Percentiles rank a stretch among this genome's conserved stretches.
Evolutionary conservation across 2,113 vertebrate genomes (phyloP).

Genomic region (Tupaia chinensis): DNA sequence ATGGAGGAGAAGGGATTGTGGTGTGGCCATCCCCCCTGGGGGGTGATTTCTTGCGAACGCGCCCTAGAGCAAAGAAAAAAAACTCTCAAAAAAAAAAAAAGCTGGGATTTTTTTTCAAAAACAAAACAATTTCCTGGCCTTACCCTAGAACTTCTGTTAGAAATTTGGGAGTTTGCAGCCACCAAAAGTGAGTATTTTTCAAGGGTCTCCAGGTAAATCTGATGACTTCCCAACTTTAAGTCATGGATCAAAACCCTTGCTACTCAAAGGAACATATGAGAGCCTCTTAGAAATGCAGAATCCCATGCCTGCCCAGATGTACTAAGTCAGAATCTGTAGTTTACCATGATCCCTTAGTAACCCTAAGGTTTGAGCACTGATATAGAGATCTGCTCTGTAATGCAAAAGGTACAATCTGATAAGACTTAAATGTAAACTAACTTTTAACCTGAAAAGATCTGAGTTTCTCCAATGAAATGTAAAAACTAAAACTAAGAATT

Average conservation of each 20-base stretch:
- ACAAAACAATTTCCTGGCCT: not conserved
- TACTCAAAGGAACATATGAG: not conserved
- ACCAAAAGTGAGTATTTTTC: not conserved
- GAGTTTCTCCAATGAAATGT: conserved; percentile 10
- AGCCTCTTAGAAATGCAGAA: not conserved
- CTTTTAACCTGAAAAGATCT: not conserved
- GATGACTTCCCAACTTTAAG: not conserved
- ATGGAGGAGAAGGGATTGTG: no score
- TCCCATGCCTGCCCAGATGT: not conserved
- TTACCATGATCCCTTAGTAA: not conserved
- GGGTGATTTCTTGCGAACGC: no score
- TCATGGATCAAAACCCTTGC: not conserved
- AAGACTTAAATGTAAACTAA: conserved; percentile 10
- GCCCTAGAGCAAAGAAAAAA: no score
- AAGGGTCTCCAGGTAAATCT: not conserved
- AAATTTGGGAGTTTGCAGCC: not conserved
- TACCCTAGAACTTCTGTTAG: not conserved
- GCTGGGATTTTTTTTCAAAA: not conserved
- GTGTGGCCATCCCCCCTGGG: no score
- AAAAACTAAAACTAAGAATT: not conserved
- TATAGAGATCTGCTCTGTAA: not conserved
- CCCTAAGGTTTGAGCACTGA: not conserved
- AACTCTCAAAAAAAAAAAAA: not conserved
- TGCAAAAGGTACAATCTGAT: not conserved
- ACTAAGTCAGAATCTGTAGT: not conserved